These are phyloP conservation scores for Brienomyrus brachyistius DNA, from an alignment of 2,113 vertebrate genomes.

Conservation along the genomic window DNA sequence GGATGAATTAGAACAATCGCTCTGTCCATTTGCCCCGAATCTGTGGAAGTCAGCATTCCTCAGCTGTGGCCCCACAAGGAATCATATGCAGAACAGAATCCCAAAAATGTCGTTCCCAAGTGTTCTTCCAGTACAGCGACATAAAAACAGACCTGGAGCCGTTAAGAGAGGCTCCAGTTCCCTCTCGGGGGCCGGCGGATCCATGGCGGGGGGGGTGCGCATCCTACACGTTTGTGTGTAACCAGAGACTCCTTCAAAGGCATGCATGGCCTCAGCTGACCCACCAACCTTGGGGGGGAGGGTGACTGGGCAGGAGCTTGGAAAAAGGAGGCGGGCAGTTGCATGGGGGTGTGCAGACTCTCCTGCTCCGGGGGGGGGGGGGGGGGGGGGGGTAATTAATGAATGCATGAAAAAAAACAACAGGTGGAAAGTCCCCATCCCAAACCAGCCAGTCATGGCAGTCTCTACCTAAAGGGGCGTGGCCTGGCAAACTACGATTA, in stretches of 20 bases:
- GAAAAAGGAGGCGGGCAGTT: background rate
- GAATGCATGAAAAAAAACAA: background rate
- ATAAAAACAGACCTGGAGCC: conserved; percentile 36
- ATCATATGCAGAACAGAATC: background rate
- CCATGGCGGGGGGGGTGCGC: conserved; percentile 31
- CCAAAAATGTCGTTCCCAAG: background rate
- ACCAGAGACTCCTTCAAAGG: conserved; percentile 42
- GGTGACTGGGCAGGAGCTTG: background rate
- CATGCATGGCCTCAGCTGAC: conserved; percentile 36
- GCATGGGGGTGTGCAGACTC: background rate
- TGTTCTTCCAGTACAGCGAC: conserved; percentile 21
- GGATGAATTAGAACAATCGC: background rate
- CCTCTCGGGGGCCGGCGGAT: conserved; percentile 42
- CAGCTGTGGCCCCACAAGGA: background rate
- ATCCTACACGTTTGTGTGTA: conserved; percentile 39
- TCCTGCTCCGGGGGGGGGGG: background rate
- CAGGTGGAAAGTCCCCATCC: background rate
- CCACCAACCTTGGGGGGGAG: background rate
- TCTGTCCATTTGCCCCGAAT: background rate
- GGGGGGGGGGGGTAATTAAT: background rate
- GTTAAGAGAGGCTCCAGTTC: conserved; percentile 41
- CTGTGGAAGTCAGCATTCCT: background rate
- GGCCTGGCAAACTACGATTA: background rate
- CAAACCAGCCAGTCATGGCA: background rate
- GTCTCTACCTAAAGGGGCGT: background rate